These are phyloP conservation scores for Etheostoma nigrum DNA, from an alignment of 2,797 vertebrate genomes.

Conservation along the genomic window DNA sequence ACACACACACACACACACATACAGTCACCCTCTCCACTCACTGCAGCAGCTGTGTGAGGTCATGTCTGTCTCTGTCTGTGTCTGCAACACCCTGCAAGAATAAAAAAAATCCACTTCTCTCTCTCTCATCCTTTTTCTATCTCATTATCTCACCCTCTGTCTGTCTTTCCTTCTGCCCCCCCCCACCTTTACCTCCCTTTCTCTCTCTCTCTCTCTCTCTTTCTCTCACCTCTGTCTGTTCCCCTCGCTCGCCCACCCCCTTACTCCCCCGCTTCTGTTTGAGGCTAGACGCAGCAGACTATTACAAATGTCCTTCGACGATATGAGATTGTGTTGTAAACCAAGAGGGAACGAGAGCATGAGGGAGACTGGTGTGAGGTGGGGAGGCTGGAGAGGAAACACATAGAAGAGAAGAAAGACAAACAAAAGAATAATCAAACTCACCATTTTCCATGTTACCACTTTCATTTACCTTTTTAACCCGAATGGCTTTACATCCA, in stretches of 20 bases:
- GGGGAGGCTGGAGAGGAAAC: neutral
- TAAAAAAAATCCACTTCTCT: slow-evolving; percentile 68
- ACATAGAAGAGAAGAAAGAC: neutral
- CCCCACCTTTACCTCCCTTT: slow-evolving; percentile 43
- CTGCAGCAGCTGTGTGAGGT: slow-evolving; percentile 85
- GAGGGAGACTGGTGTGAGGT: slow-evolving; percentile 5
- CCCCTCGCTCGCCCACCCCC: slow-evolving; percentile 22
- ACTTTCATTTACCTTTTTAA: neutral
- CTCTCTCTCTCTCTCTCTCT: neutral
- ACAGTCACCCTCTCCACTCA: slow-evolving; percentile 66
- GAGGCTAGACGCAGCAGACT: slow-evolving; percentile 63
- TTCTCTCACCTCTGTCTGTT: slow-evolving; percentile 7
- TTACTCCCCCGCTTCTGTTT: slow-evolving; percentile 43
- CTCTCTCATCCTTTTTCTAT: slow-evolving; percentile 52
- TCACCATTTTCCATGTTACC: neutral
- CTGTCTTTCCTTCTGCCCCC: slow-evolving; percentile 50
- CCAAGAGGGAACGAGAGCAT: slow-evolving; percentile 32
- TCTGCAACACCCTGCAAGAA: slow-evolving; percentile 76
- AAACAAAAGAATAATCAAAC: neutral
- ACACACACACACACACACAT: neutral
- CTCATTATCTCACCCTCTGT: slow-evolving; percentile 65
- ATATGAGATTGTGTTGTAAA: slow-evolving; percentile 60
- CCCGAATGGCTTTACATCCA: neutral
- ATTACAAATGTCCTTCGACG: slow-evolving; percentile 71
- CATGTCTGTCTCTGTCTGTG: slow-evolving; percentile 78